Evolutionary conservation across 2,113 vertebrate genomes (phyloP), one percentile per base, ranked within the genome.

Genomic region (Rhinichthys klamathensis): DNA sequence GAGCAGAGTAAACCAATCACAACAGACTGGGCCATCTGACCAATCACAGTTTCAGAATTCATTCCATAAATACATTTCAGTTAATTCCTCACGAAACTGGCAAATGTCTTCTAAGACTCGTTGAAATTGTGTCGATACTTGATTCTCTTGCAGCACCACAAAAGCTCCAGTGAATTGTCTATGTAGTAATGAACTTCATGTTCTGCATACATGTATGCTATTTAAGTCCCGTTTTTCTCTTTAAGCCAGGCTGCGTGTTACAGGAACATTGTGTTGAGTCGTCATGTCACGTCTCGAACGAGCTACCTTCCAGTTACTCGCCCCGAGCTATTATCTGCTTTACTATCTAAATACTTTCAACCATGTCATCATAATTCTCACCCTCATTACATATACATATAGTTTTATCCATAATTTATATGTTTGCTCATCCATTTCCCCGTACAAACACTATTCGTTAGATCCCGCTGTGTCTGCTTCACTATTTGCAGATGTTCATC

Each of bases 401-500:
- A 74, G 41, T 74, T 46, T 25, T 46, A 46, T 74, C 41, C 70
- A 74, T 74, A 46, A 74, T 74, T 46, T 27, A 74, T 74, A 49
- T 46, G 12, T 74, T 27, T 74, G 41, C 4, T 7, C 70, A 49
- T 74, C 23, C 44, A 23, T 8, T 46, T 74, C 70, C n/a, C 13
- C 6, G 0, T 73, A 25, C 60, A 63, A 25, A 63, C 60, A 25
- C 60, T 27, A 44, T 13, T 7, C 11, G 38, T n/a, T 44, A 25
- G 69, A 49, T 74, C 70, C 58, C 21, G 1, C 51, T 78, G 65
- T 32, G 6, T 70, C 38, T 38, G 30, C 32, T 80, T 80, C 38
- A 58, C 27, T 32, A 21, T 80, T 85, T 88, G 51, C 79, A 85
- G 79, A 32, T 83, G 74, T 75, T 75, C 51, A 18, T 25, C n/a